Base-by-base conservation (phyloP, 2,888 invertebrate species). In the Leptinotarsa haldemani region DNA sequence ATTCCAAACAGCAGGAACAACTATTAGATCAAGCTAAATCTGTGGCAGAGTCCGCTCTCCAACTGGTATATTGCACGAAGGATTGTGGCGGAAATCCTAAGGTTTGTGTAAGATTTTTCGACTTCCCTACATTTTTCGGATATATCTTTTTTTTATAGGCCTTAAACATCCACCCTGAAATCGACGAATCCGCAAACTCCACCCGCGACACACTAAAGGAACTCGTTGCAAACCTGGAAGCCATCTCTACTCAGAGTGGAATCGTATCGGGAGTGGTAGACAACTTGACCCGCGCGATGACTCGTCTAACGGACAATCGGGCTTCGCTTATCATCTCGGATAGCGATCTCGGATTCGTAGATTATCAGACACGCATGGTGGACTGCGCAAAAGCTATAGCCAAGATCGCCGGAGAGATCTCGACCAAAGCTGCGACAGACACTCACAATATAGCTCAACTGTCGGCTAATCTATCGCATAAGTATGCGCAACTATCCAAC, bases 341-440 rank as follows among this genome's bases (percentile, higher is more conserved):
- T 81, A 91, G 90, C 65, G 91, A 92, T 48, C 50, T 75, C 81
- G 92, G 92, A 64, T 99, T 95, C 87, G 98, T 97, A 3, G 98
- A 98, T 88, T 98, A 96, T 86, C 99, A 99, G 89, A 97, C 98
- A 0, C 90, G 97, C 76, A 99, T 99, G 98, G 97, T 99, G 40
- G 94, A 94, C 78, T 92, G 94, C 65, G 94, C 97, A 30, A 98
- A 98, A 88, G 97, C 98, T 87, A 97, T 99, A 78, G 96, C 97
- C 0, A 90, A 95, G 66, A 90, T 97, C 71, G 94, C 98, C 5
- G 96, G 97, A 69, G 98, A 99, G 85, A 98, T 99, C 93, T 95
- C 93, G 66, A 93, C 94, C 7, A 97, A 96, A 88, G 93, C 95
- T 0, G 91, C 92, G 4, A 93, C 93, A 0, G 95, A 96, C 84